These are phyloP conservation scores for Bungarus multicinctus DNA, from an alignment of 2,113 vertebrate genomes.

Conservation along the genomic window DNA sequence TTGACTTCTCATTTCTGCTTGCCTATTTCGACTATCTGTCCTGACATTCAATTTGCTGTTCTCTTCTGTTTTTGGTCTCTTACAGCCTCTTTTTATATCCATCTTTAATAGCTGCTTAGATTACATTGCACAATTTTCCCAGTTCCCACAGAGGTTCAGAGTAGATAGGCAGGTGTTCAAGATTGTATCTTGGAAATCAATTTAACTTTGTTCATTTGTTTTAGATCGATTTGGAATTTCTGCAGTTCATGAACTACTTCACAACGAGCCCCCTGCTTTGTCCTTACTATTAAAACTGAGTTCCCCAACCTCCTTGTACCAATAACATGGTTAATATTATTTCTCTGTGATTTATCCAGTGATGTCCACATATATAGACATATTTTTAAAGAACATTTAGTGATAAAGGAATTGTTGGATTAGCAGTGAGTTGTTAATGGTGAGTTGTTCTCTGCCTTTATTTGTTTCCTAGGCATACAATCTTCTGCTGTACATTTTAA, in stretches of 20 bases:
- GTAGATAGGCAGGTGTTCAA: neutral
- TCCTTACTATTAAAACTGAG: neutral
- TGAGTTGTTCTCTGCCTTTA: neutral
- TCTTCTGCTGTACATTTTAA: neutral
- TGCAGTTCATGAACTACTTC: neutral
- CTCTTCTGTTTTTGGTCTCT: neutral
- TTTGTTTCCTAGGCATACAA: neutral
- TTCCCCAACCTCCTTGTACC: neutral
- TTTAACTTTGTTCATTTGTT: neutral
- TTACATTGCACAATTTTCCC: neutral
- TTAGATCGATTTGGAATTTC: neutral
- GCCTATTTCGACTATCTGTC: neutral
- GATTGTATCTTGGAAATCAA: neutral
- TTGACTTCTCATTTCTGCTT: neutral
- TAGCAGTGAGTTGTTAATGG: neutral
- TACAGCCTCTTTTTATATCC: neutral
- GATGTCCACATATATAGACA: neutral
- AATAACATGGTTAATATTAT: neutral
- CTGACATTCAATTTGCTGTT: neutral
- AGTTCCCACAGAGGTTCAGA: neutral
- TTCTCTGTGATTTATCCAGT: neutral
- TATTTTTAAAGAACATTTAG: neutral
- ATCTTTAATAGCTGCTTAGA: neutral
- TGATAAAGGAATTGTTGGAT: neutral
- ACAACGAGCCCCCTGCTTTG: neutral